These are phyloP conservation scores for Tympanuchus pallidicinctus DNA, from an alignment of 2,113 vertebrate genomes.

Conservation along the genomic window DNA sequence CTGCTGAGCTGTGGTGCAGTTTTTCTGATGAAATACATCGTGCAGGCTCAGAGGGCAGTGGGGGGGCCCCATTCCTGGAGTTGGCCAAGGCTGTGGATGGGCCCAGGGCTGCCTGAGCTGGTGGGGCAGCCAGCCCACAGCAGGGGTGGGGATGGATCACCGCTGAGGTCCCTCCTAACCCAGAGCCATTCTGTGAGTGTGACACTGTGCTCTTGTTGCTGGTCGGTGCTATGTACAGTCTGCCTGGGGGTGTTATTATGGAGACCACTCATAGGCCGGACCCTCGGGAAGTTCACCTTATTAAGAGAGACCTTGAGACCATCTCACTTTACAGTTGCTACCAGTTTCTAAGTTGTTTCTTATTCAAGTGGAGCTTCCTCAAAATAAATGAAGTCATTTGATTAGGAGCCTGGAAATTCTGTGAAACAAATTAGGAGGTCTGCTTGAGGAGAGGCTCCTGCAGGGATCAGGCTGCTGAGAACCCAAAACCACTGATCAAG, in stretches of 20 bases:
- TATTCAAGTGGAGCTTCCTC: background rate
- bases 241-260: background rate
- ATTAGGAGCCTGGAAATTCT: background rate
- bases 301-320: background rate
- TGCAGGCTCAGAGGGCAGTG: background rate
- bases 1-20: background rate
- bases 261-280: background rate
- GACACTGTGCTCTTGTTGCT: accelerated
- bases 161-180: too few species aligned
- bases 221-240: background rate
- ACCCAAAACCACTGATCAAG: background rate
- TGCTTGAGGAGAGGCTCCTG: background rate
- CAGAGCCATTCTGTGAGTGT: too few species aligned
- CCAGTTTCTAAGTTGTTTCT: background rate
- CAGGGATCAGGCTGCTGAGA: background rate
- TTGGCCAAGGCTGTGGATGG: too few species aligned
- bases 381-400: background rate
- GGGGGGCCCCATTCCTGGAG: too few species aligned
- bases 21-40: background rate
- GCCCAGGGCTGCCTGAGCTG: too few species aligned
- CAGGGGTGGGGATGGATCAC: too few species aligned
- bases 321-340: background rate
- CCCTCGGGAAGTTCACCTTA: background rate
- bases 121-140: too few species aligned
- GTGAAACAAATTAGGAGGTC: background rate